Conservation (phyloP, 2,888 invertebrate genomes). For the Polydrusus tereticollis region DNA sequence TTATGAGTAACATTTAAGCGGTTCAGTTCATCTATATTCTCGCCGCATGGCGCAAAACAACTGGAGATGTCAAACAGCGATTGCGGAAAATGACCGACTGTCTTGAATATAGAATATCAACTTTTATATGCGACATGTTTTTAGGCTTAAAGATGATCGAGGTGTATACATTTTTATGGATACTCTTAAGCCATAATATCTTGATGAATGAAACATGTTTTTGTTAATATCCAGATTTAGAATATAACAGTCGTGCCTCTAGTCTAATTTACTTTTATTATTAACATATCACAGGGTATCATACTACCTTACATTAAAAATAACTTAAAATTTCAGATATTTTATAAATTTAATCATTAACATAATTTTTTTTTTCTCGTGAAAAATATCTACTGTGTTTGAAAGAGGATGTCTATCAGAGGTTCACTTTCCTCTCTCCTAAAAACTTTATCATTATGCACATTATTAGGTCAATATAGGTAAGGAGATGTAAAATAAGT, state of each 20-base stretch:
- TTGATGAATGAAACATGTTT: constrained; percentile 29
- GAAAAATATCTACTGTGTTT: too few relatives aligned
- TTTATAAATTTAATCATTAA: too few relatives aligned
- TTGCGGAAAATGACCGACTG: constrained; percentile 30
- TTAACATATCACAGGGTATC: too few relatives aligned
- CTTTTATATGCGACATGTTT: constrained; percentile 29
- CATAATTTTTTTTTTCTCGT: too few relatives aligned
- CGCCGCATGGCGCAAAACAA: constrained; percentile 11
- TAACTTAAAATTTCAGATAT: too few relatives aligned
- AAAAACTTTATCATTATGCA: too few relatives aligned
- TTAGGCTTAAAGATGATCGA: constrained; percentile 12
- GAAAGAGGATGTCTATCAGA: too few relatives aligned
- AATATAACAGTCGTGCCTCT: background rate
- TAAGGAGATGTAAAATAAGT: too few relatives aligned
- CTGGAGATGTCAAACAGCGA: constrained; percentile 26
- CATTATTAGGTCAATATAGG: too few relatives aligned
- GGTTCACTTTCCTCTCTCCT: too few relatives aligned
- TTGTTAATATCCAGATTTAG: background rate
- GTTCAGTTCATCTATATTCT: constrained; percentile 19
- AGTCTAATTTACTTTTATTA: too few relatives aligned
- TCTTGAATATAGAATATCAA: constrained; percentile 33
- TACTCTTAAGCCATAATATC: background rate
- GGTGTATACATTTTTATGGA: constrained; percentile 14
- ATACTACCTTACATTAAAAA: too few relatives aligned
- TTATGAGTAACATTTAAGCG: background rate